Evolutionary conservation across 1,140 invertebrate genomes (phyloP).

Genomic region (Leptinotarsa undecemlineata): DNA sequence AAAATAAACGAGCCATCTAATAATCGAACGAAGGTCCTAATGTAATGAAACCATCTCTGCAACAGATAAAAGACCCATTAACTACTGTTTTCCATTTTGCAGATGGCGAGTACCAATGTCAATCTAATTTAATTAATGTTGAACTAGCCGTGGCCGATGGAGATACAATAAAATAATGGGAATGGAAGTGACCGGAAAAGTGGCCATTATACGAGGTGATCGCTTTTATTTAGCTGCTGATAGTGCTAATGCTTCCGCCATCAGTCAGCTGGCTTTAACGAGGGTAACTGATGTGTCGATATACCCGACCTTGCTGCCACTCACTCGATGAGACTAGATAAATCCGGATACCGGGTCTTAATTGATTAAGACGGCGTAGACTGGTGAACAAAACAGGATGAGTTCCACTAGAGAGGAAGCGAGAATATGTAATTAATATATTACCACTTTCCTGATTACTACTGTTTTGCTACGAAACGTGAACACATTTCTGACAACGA

Average conservation of each 20-base stretch:
- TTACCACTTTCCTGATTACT: no score
- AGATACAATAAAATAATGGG: constrained; percentile 43
- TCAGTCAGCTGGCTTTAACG: constrained; percentile 55
- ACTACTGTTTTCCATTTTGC: constrained; percentile 44
- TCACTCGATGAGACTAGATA: constrained; percentile 31
- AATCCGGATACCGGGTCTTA: constrained; percentile 32
- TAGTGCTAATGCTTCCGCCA: constrained; percentile 54
- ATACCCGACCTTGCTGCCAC: constrained; percentile 22
- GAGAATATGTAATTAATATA: no score
- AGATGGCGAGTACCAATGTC: constrained; percentile 39
- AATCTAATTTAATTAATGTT: constrained; percentile 46
- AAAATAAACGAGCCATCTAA: background rate
- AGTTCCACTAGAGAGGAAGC: background rate
- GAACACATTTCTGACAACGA: no score
- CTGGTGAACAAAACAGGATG: background rate
- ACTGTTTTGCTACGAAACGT: no score
- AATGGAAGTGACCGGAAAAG: constrained; percentile 46
- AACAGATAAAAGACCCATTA: constrained; percentile 39
- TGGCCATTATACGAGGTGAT: constrained; percentile 49
- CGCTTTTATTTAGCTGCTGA: constrained; percentile 52
- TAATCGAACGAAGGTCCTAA: background rate
- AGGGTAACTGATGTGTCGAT: constrained; percentile 52
- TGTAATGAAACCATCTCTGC: background rate
- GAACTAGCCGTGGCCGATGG: constrained; percentile 32
- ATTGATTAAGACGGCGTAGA: constrained; percentile 24